Percentiles rank a stretch among this genome's conserved stretches.
Conservation (phyloP, 2,113 vertebrate genomes). For the Bubo scandiacus region DNA sequence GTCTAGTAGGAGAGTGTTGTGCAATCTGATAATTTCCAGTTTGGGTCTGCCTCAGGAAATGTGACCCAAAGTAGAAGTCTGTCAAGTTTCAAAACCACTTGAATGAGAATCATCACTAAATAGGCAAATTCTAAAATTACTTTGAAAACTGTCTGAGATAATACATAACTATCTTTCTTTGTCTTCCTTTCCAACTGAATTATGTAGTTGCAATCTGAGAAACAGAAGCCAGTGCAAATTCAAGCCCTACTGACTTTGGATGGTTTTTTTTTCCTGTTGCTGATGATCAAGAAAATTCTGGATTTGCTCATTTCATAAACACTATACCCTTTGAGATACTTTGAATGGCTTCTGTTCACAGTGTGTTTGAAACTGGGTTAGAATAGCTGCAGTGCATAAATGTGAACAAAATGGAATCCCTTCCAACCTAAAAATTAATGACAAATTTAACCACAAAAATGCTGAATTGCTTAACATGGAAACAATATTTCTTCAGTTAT, state of each 20-base stretch:
- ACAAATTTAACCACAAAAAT: background rate
- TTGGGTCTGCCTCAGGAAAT: background rate
- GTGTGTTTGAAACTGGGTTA: background rate
- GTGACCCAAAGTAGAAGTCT: background rate
- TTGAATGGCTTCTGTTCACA: background rate
- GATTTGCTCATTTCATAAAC: background rate
- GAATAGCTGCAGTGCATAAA: background rate
- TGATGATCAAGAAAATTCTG: background rate
- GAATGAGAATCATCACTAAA: background rate
- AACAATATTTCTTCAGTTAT: background rate
- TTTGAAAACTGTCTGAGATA: conserved; percentile 2
- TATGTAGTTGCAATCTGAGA: background rate
- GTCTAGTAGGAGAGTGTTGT: background rate
- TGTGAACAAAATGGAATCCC: background rate
- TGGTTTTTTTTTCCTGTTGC: background rate
- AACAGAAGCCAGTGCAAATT: background rate
- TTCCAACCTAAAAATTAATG: background rate
- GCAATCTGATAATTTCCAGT: background rate
- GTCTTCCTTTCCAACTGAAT: background rate
- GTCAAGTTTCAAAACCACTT: conserved; percentile 38
- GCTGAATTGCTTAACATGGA: background rate
- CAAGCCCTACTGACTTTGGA: background rate
- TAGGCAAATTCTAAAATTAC: background rate
- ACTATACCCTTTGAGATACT: background rate
- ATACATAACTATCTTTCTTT: background rate